phyloP scores from a whole-genome alignment of 2,797 vertebrate genomes.

The Acridotheres tristis region DNA sequence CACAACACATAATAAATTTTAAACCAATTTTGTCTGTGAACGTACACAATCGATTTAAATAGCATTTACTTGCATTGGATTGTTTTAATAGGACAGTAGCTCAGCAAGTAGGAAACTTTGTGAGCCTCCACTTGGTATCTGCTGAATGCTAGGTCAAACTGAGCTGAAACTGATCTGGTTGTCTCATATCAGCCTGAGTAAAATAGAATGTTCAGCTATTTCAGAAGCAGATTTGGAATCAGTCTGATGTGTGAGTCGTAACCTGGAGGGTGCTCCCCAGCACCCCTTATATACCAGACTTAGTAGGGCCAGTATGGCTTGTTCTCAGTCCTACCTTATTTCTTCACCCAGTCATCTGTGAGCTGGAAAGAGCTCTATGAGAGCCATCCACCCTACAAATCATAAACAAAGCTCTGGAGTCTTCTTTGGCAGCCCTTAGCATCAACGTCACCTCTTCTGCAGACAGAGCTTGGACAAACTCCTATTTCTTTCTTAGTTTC shows the following conservation, averaged over 20 bases:
- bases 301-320: not conserved
- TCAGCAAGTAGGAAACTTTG: not conserved
- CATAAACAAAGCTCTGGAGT: not conserved
- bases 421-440: not conserved
- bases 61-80: not conserved
- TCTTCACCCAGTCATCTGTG: not conserved
- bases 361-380: not conserved
- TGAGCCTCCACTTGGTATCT: not conserved
- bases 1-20: slow-evolving; percentile 52
- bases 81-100: not conserved
- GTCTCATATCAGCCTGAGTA: not conserved
- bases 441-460: not conserved
- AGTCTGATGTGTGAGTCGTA: not conserved
- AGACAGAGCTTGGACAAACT: not conserved
- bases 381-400: not conserved
- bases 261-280: not conserved
- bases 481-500: not conserved
- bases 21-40: slow-evolving; percentile 58
- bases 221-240: not conserved
- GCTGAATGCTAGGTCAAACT: not conserved
- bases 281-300: not conserved
- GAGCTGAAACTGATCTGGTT: not conserved
- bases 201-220: not conserved
- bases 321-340: not conserved
- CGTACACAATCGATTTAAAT: slow-evolving; percentile 24